phyloP scores from a whole-genome alignment of 2,113 vertebrate genomes.

The Seriola aureovittata region DNA sequence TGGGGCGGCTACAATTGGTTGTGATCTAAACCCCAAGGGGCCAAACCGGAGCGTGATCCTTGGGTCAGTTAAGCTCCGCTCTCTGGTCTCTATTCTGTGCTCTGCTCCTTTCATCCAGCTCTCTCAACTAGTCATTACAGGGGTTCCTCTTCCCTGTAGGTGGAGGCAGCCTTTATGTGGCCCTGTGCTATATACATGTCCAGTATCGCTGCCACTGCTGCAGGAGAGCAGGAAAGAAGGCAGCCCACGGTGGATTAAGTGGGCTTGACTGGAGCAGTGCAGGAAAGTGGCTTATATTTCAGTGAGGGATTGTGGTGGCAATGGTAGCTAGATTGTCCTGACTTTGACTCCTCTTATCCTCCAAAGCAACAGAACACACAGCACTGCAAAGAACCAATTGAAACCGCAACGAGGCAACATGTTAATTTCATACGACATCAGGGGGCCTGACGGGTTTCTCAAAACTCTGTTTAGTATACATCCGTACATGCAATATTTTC shows the following conservation, averaged over 20 bases:
- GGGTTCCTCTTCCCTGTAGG: conserved; percentile 54
- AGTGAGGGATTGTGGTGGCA: conserved; percentile 41
- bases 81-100: conserved; percentile 55
- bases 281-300: conserved; percentile 42
- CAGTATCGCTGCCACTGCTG: conserved; percentile 30
- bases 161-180: conserved; percentile 48
- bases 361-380: conserved; percentile 12
- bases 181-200: conserved; percentile 40
- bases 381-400: conserved; percentile 45
- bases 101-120: conserved; percentile 65
- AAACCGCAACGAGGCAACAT: conserved; percentile 46
- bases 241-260: conserved; percentile 57
- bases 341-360: conserved; percentile 30
- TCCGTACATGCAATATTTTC: conserved; percentile 34
- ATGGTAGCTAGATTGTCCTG: conserved; percentile 7
- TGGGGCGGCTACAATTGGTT: conserved; percentile 70
- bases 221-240: conserved; percentile 15
- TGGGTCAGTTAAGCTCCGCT: conserved; percentile 55
- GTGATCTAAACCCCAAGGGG: conserved; percentile 78
- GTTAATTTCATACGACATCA: conserved; percentile 71
- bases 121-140: conserved; percentile 77
- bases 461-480: conserved; percentile 33
- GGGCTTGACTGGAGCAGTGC: conserved; percentile 29
- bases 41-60: conserved; percentile 68
- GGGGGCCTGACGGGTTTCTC: conserved; percentile 51